These are phyloP conservation scores for Acanthosepion lycidas DNA, from an alignment of 2,888 invertebrate genomes.

Conservation along the genomic window DNA sequence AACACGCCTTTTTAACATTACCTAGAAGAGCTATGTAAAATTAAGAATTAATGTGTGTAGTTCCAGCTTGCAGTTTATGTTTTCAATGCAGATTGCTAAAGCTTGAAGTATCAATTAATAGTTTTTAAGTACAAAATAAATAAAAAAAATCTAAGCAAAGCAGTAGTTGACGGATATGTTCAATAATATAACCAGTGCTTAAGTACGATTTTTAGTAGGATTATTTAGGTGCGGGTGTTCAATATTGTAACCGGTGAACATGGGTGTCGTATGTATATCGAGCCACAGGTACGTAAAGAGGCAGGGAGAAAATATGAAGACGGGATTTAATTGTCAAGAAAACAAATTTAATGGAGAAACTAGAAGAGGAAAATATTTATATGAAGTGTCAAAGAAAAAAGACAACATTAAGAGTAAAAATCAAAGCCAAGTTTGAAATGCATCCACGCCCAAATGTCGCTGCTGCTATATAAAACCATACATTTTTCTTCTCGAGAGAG, in stretches of 20 bases:
- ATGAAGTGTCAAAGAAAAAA: not conserved
- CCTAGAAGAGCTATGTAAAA: not conserved
- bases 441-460: conserved; percentile 14
- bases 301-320: not conserved
- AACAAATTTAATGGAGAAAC: not conserved
- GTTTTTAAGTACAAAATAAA: no score
- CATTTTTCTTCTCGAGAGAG: not conserved
- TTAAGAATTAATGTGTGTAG: not conserved
- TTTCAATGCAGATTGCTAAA: not conserved
- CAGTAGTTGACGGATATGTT: not conserved
- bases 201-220: not conserved
- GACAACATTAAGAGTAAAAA: not conserved
- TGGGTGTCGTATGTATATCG: not conserved
- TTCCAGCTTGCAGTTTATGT: not conserved
- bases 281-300: not conserved
- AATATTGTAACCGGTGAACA: not conserved
- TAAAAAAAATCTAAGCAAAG: not conserved
- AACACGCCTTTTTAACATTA: not conserved
- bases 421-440: not conserved
- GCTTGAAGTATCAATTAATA: not conserved
- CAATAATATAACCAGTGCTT: not conserved
- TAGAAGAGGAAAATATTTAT: not conserved
- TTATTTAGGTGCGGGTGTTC: not conserved
- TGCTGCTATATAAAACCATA: conserved; percentile 10
- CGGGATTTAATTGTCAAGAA: not conserved